These are phyloP conservation scores for Oceanites oceanicus DNA, from an alignment of 2,113 vertebrate species.

Conservation along the genomic window DNA sequence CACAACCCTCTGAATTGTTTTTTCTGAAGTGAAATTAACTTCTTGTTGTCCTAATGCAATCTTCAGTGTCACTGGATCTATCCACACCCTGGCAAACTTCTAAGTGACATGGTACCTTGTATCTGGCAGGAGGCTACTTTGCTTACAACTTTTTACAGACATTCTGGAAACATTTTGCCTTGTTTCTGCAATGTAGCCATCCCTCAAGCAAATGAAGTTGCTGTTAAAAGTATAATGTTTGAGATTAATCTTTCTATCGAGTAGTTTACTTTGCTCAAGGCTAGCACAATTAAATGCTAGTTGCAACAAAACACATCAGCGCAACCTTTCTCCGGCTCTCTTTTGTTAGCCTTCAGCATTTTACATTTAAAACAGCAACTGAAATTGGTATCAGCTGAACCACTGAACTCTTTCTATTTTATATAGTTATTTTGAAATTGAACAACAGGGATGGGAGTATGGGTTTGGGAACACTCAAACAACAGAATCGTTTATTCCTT, in stretches of 20 bases:
- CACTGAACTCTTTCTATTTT: not conserved
- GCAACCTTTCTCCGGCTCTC: not conserved
- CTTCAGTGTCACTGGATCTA: too few relatives aligned
- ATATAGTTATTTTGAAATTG: not conserved
- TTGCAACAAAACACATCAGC: not conserved
- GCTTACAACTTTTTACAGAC: accelerated
- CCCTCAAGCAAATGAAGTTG: not conserved
- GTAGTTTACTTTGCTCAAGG: not conserved
- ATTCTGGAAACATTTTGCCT: not conserved
- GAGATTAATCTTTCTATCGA: not conserved
- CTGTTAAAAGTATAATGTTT: not conserved
- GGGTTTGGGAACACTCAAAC: not conserved
- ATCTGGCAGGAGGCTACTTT: not conserved
- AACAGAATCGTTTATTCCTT: not conserved
- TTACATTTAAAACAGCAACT: not conserved
- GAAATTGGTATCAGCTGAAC: not conserved
- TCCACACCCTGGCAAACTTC: not conserved
- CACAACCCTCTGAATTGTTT: not conserved
- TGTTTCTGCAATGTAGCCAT: not conserved
- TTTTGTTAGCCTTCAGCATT: not conserved
- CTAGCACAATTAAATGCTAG: not conserved
- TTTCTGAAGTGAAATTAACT: not conserved
- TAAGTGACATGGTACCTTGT: too few relatives aligned
- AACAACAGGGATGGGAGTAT: not conserved
- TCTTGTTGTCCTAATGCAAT: not conserved